phyloP scores from a whole-genome alignment of 2,113 vertebrate species.

The Dipodomys spectabilis region DNA sequence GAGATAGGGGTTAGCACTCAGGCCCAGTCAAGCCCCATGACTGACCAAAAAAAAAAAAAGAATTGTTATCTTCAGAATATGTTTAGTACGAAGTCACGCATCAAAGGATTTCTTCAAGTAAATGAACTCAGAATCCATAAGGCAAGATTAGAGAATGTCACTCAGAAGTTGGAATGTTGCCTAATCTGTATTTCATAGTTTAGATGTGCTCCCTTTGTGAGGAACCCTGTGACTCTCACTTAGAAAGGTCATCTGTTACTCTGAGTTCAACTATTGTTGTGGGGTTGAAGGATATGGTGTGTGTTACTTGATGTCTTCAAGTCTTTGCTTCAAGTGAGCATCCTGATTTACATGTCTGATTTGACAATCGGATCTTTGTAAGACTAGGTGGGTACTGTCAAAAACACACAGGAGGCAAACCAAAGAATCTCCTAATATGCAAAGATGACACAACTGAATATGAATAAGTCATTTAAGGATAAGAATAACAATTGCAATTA shows the following conservation, averaged over 20 bases:
- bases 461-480: neutral
- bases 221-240: neutral
- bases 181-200: neutral
- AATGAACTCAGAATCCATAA: neutral
- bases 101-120: neutral
- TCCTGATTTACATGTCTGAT: neutral
- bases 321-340: neutral
- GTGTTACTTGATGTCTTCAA: neutral
- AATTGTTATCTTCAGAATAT: neutral
- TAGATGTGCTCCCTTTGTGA: neutral
- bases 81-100: neutral
- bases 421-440: neutral
- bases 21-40: too few relatives aligned
- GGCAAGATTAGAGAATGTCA: neutral
- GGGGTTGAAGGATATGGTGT: neutral
- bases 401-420: neutral
- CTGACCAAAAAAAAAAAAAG: neutral
- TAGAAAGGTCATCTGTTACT: neutral
- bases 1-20: too few relatives aligned
- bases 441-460: neutral
- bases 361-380: neutral
- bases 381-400: neutral
- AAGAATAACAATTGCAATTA: neutral
- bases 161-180: neutral
- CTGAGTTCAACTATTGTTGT: neutral